phyloP scores from a whole-genome alignment of 2,797 vertebrate genomes.

The Melanotaenia boesemani region DNA sequence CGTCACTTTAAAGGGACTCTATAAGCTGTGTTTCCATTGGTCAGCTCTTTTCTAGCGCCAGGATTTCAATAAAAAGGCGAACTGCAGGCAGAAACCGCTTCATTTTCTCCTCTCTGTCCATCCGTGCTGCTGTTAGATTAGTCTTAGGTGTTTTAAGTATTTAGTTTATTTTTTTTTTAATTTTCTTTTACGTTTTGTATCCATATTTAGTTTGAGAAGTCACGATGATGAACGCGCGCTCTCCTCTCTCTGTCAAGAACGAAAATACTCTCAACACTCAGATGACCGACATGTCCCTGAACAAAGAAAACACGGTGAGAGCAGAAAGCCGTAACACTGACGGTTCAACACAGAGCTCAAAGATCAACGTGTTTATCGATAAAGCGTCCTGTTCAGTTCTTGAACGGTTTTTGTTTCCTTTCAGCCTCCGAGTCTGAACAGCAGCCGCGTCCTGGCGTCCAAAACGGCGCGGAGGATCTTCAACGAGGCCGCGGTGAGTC shows the following conservation, averaged over 20 bases:
- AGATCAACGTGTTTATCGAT: too few relatives aligned
- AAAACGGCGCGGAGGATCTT: conserved; percentile 46
- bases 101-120: conserved; percentile 1
- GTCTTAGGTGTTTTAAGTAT: neutral
- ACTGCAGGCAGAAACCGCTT: neutral
- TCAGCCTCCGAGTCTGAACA: conserved; percentile 87
- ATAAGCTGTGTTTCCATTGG: conserved; percentile 36
- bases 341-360: too few relatives aligned
- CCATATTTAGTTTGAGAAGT: neutral
- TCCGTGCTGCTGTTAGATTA: neutral
- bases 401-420: neutral
- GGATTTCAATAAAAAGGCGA: conserved; percentile 39
- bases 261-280: conserved; percentile 68
- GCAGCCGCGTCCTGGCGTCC: conserved; percentile 86
- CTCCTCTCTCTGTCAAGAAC: conserved; percentile 78
- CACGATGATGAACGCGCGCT: conserved; percentile 82
- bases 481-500: conserved; percentile 82
- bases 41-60: conserved; percentile 36
- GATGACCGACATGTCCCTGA: conserved; percentile 77
- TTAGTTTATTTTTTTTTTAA: neutral
- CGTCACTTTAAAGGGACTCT: conserved; percentile 33
- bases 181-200: neutral
- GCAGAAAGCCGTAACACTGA: neutral
- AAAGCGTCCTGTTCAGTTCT: neutral
- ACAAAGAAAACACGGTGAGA: conserved; percentile 93